A percentile compares a stretch with the other conserved stretches of the same genome.
Evolutionary conservation across 1,140 invertebrate species (phyloP).

Genomic region (Drosophila sechellia): DNA sequence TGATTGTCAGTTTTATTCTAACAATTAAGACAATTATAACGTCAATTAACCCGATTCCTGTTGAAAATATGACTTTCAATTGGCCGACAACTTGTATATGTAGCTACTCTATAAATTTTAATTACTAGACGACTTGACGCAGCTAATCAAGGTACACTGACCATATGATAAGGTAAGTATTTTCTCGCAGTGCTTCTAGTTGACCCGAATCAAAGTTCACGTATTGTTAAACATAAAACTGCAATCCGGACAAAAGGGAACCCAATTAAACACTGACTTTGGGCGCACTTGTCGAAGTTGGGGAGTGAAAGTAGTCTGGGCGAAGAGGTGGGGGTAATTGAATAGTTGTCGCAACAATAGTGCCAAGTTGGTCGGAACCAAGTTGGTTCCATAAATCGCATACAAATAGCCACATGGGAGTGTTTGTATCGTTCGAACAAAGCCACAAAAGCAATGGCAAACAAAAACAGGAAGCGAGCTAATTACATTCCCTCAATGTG

Average conservation of each 20-base stretch:
- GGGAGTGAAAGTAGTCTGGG: conserved; percentile 14
- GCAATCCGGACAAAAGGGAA: conserved; percentile 4
- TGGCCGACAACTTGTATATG: no score
- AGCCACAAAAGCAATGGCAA: conserved; percentile 52
- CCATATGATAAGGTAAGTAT: no score
- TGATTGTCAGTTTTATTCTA: conserved; percentile 14
- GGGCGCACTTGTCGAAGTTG: conserved; percentile 4
- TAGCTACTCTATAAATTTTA: no score
- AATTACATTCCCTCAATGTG: conserved; percentile 45
- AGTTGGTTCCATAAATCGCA: conserved; percentile 54
- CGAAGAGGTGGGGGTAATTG: conserved; percentile 25
- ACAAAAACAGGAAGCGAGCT: conserved; percentile 53
- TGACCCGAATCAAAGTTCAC: conserved; percentile 8
- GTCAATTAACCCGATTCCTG: conserved; percentile 8
- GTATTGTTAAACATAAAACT: conserved; percentile 30
- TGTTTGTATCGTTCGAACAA: conserved; percentile 46
- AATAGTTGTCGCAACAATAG: conserved; percentile 52
- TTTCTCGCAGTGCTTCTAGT: neutral
- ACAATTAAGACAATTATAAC: conserved; percentile 32
- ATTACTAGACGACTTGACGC: no score
- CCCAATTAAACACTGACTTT: conserved; percentile 46
- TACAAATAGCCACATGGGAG: conserved; percentile 56
- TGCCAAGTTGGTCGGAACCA: conserved; percentile 35
- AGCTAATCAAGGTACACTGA: no score
- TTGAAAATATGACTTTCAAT: no score